Percentiles rank a stretch among this genome's conserved stretches.
These are phyloP conservation scores for Amia ocellicauda DNA, from an alignment of 2,113 vertebrate species.

Conservation along the genomic window DNA sequence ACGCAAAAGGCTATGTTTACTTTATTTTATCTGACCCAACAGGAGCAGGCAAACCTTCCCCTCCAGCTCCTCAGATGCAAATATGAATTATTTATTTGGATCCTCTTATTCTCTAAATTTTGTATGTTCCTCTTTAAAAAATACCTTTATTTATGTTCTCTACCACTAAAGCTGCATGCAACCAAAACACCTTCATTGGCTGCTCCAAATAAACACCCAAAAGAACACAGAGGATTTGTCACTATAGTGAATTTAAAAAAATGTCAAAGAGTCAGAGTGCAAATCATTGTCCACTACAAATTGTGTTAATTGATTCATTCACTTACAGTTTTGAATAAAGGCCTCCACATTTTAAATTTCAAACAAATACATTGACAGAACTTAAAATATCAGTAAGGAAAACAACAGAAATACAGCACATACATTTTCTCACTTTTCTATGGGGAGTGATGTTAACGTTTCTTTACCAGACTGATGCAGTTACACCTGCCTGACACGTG, in stretches of 20 bases:
- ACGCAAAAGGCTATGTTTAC: conserved; percentile 4
- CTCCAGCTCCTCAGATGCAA: conserved; percentile 9
- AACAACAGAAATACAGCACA: too few species aligned
- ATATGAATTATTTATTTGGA: conserved; percentile 54
- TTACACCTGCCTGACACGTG: conserved; percentile 12
- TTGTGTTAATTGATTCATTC: not conserved
- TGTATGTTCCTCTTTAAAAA: conserved; percentile 56
- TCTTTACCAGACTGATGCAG: conserved; percentile 3
- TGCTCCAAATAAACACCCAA: not conserved
- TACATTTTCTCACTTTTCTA: too few species aligned
- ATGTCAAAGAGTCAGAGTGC: not conserved
- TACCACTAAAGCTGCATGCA: conserved; percentile 37
- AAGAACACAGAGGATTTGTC: conserved; percentile 12
- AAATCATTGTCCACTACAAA: conserved; percentile 3
- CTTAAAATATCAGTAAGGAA: too few species aligned
- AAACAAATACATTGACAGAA: not conserved
- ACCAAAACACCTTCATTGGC: conserved; percentile 22
- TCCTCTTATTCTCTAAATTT: conserved; percentile 60
- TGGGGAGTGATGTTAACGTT: not conserved
- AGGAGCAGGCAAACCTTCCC: conserved; percentile 1
- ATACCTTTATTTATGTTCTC: conserved; percentile 44
- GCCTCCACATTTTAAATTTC: not conserved
- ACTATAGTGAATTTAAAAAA: not conserved
- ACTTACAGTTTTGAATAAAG: not conserved
- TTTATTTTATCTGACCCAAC: conserved; percentile 12